Base-by-base conservation (phyloP, 2,888 invertebrate species). In the Coecobrya sp. region DNA sequence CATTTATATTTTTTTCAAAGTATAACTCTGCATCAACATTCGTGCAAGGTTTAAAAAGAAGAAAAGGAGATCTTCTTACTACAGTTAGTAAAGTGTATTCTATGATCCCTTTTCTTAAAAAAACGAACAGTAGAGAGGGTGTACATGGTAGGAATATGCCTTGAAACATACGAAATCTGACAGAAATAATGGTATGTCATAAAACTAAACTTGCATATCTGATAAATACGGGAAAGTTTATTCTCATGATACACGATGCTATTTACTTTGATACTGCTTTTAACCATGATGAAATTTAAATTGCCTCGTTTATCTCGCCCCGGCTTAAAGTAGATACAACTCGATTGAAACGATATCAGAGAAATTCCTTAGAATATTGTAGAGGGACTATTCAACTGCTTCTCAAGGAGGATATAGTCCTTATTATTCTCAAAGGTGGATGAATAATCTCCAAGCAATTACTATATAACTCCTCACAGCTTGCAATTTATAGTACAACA, bases 161-260 rank as follows among this genome's bases (percentile, higher is more conserved):
- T 13, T 22, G 19, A 59, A 70, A 70, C 3, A 36, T 16, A 30
- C 0, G 22, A 22, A 36, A n/a, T 16, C 30, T 36, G 68, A 68
- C 19, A 73, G 45, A 73, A 73, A 45, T 73, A 73, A 73, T 73
- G 27, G 11, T 27, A 68, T 68, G 68, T 68, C 68, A 68, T 36
- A 68, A 30, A 68, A 68, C 30, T 68, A 68, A 68, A 68, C 68
- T 59, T 59, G 22, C 59, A 59, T 36, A 19, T 59, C 59, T 59
- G 59, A 59, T 59, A 19, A 59, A 36, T 36, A 36, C 36, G 36
- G 36, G 36, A 7, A 36, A 36, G 3, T 36, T 36, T 36, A 36
- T 2, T 36, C 36, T 36, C 36, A 36, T 36, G 36, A 36, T 36
- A 36, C 36, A 36, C 7, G 2, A 36, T 36, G 36, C n/a, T 16